Evolutionary conservation across 2,888 invertebrate genomes (phyloP).

Genomic region (Polia nebulosa): DNA sequence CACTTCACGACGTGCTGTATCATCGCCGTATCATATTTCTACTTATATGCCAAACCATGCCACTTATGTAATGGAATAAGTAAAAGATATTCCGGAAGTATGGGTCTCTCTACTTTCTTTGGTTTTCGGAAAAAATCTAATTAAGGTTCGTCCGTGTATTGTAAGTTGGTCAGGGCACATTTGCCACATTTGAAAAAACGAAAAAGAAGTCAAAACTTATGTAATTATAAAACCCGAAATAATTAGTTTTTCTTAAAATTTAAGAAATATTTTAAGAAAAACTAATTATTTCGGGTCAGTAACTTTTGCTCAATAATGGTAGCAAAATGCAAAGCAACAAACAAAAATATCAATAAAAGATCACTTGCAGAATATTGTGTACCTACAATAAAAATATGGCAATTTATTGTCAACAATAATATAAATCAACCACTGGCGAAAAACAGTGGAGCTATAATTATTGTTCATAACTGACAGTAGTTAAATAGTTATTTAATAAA

Average conservation of each 20-base stretch:
- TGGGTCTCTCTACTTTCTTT: constrained; percentile 16
- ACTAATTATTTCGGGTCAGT: no score
- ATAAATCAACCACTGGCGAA: not conserved
- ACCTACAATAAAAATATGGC: not conserved
- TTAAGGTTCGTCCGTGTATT: constrained; percentile 16
- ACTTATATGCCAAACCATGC: constrained; percentile 50
- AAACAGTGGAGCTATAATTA: constrained; percentile 9
- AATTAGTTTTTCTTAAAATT: no score
- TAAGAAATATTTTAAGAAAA: no score
- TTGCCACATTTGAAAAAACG: no score
- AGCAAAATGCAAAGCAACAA: not conserved
- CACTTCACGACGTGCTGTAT: constrained; percentile 63
- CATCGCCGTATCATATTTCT: constrained; percentile 57
- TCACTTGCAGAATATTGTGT: not conserved
- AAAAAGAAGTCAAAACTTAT: no score
- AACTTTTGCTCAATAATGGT: no score
- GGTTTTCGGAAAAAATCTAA: constrained; percentile 26
- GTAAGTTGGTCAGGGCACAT: constrained; percentile 12
- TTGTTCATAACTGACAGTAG: constrained; percentile 10
- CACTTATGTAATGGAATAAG: constrained; percentile 47
- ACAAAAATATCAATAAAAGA: not conserved
- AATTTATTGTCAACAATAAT: not conserved
- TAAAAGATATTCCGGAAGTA: constrained; percentile 26
- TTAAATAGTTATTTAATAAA: constrained; percentile 11
- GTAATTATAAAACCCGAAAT: no score